phyloP scores from a whole-genome alignment of 1,140 invertebrate genomes.

The Aphelinus atriplicis region DNA sequence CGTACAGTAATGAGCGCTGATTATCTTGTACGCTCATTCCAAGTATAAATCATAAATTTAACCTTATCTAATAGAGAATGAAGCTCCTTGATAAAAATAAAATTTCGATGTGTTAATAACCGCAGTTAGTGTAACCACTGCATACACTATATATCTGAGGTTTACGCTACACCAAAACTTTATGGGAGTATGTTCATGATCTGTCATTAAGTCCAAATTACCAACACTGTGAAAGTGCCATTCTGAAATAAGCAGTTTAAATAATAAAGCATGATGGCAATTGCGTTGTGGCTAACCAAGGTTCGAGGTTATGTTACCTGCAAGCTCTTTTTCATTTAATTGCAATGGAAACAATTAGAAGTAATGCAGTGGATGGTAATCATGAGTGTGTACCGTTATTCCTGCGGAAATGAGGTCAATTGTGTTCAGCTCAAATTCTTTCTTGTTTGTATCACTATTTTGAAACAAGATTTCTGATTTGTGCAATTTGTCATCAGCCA shows the following conservation, averaged over 20 bases:
- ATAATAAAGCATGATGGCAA: slow-evolving; percentile 36
- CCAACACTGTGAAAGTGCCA: slow-evolving; percentile 9
- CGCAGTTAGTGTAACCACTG: not conserved
- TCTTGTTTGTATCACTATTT: too few relatives aligned
- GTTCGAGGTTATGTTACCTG: not conserved
- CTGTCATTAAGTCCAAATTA: slow-evolving; percentile 31
- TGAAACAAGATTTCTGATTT: too few relatives aligned
- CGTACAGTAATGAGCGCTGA: not conserved
- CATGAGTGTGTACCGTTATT: not conserved
- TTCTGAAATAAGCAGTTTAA: slow-evolving; percentile 35
- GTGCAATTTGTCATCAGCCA: too few relatives aligned
- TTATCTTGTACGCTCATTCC: slow-evolving; percentile 12
- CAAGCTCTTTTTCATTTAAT: not conserved
- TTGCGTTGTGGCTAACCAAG: slow-evolving; percentile 18
- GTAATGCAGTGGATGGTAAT: not conserved
- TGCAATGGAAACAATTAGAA: slow-evolving; percentile 1
- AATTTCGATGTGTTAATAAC: not conserved
- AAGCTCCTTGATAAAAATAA: too few relatives aligned
- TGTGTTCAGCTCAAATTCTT: too few relatives aligned
- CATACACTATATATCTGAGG: not conserved
- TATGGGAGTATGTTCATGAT: slow-evolving; percentile 17
- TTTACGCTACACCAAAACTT: not conserved
- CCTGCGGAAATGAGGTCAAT: too few relatives aligned
- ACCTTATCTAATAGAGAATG: too few relatives aligned
- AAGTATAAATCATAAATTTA: slow-evolving; percentile 18